A percentile compares a stretch with the other conserved stretches of the same genome.
phyloP scores from a whole-genome alignment of 2,888 invertebrate species.

The Choreutis nemorana region DNA sequence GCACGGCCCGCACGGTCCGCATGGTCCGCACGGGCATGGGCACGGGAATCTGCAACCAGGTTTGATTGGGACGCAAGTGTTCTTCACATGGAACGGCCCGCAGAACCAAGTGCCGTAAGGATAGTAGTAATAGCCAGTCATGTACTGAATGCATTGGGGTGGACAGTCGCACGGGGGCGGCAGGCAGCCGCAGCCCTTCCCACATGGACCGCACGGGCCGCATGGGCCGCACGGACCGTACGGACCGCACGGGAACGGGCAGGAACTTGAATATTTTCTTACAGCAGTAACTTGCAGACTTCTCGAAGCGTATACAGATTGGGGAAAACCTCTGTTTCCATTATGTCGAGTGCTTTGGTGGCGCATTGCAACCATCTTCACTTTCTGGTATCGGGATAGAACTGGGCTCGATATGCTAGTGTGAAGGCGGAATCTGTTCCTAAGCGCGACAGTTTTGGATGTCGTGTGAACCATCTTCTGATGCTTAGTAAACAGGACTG shows the following conservation, averaged over 20 bases:
- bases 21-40: conserved; percentile 26
- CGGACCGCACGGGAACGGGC: conserved; percentile 18
- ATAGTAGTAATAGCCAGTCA: conserved; percentile 22
- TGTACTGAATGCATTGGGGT: conserved; percentile 18
- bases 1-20: conserved; percentile 25
- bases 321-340: too few species aligned
- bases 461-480: too few species aligned
- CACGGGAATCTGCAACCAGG: conserved; percentile 20
- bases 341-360: too few species aligned
- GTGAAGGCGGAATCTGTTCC: too few species aligned
- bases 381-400: too few species aligned
- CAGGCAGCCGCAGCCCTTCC: conserved; percentile 13
- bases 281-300: too few species aligned
- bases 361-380: too few species aligned
- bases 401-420: too few species aligned
- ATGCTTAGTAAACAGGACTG: too few species aligned
- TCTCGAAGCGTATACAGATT: too few species aligned
- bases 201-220: conserved; percentile 16
- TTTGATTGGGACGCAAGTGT: conserved; percentile 7
- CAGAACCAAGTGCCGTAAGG: conserved; percentile 27
- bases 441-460: too few species aligned
- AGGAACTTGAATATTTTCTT: too few species aligned
- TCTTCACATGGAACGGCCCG: conserved; percentile 20
- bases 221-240: conserved; percentile 20
- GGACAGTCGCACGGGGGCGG: conserved; percentile 18